Base-by-base conservation (phyloP, 2,888 invertebrate genomes). In the Pteria penguin region DNA sequence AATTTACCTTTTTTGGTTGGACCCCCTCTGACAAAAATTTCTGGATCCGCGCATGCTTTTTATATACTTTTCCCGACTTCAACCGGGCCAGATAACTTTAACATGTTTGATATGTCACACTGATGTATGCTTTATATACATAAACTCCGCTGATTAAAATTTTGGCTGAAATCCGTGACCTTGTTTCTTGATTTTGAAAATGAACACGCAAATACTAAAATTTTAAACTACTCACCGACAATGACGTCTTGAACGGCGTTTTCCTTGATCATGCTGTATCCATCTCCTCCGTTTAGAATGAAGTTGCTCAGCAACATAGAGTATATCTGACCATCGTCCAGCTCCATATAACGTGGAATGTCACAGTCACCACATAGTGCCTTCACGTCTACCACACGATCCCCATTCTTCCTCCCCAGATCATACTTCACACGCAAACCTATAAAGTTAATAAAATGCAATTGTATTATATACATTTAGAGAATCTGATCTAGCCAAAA, bases 351-450 rank as follows among this genome's bases (percentile, higher is more conserved):
- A 0, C 79, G 82, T 0, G 96, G 96, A 5, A 95, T 91, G 0
- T 92, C 87, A 86, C 97, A 97, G 3, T 93, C 86, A 5, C 95
- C 94, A 89, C 97, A 97, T 4, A 95, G 93, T 0, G 94, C 94
- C 78, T 94, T 91, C 0, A 94, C 94, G 0, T 94, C 94, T 0
- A 93, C 90, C 0, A 97, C 95, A 84, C 96, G 94, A 0, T 93
- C 92, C 2, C 95, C 95, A 0, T 93, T 91, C 0, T 94, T 94
- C 82, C 93, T 93, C 0, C 92, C 91, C 27, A 95, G 92, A 91
- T 97, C 94, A 86, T 95, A 96, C 1, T 93, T 93, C 0, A 97
- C 95, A 84, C 94, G 93, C 85, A 95, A 92, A 18, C 95, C 95
- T 94, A 87, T 8, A 63, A 52, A 63, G n/a, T n/a, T n/a, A n/a